Evolutionary conservation across 2,113 vertebrate species (phyloP).

Genomic region (Cryptotis parvus): DNA sequence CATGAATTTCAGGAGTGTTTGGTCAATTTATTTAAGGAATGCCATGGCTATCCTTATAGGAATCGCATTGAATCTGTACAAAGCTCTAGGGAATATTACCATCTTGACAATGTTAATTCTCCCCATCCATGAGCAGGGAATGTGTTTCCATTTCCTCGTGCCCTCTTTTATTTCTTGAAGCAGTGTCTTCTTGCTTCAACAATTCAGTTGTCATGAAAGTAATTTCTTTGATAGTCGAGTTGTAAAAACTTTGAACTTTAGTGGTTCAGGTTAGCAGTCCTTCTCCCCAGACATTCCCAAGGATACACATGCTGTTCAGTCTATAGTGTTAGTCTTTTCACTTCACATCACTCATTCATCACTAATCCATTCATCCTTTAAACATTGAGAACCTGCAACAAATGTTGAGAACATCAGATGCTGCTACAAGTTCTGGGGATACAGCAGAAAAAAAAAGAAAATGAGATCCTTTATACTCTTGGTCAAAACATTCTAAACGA

Average conservation of each 20-base stretch:
- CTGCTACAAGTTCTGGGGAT: not conserved
- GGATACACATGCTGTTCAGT: not conserved
- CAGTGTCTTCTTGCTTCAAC: not conserved
- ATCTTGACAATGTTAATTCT: no score
- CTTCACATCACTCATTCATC: conserved; percentile 13
- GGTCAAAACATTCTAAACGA: not conserved
- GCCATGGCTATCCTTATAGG: no score
- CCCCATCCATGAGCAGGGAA: no score
- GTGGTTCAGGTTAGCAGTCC: not conserved
- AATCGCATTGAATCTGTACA: no score
- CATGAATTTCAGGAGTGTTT: no score
- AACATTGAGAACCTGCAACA: not conserved
- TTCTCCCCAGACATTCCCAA: not conserved
- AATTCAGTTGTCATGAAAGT: not conserved
- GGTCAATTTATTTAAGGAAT: no score
- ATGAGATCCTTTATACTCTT: not conserved
- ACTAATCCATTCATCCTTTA: not conserved
- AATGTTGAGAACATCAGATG: not conserved
- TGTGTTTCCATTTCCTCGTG: no score
- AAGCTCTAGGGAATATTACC: no score
- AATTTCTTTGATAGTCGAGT: not conserved
- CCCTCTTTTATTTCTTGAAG: no score
- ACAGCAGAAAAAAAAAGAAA: not conserved
- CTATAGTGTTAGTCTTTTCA: not conserved
- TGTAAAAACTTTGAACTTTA: not conserved